phyloP scores from a whole-genome alignment of 2,888 invertebrate genomes.

The Crossocerus cetratus region DNA sequence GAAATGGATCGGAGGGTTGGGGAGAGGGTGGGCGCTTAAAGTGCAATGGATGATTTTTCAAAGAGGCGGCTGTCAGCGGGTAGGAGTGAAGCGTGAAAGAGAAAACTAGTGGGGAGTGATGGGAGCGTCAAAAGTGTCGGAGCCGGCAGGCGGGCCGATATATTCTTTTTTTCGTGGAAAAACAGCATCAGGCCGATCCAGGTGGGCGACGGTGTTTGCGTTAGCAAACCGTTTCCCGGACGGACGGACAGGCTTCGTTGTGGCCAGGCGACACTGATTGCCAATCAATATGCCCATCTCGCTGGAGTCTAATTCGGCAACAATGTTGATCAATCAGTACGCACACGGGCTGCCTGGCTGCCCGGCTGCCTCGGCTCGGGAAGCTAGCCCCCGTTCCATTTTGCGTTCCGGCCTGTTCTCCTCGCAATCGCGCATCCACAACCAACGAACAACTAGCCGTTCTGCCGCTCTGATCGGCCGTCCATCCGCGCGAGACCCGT shows the following conservation, averaged over 20 bases:
- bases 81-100: constrained; percentile 14
- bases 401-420: constrained; percentile 58
- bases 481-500: constrained; percentile 44
- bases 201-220: constrained; percentile 64
- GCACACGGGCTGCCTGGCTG: constrained; percentile 57
- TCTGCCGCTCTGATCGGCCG: constrained; percentile 27
- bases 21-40: not conserved
- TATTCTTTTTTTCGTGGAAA: constrained; percentile 48
- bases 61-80: not conserved
- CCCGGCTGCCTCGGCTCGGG: constrained; percentile 34
- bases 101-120: not conserved
- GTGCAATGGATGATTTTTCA: not conserved
- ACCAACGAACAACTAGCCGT: constrained; percentile 55
- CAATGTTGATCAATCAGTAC: constrained; percentile 76
- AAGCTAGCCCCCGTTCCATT: constrained; percentile 56
- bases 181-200: constrained; percentile 59
- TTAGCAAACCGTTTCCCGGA: constrained; percentile 67
- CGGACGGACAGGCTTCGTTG: constrained; percentile 68
- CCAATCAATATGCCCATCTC: constrained; percentile 77
- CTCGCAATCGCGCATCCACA: constrained; percentile 62
- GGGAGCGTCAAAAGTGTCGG: constrained; percentile 56
- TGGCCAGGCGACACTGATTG: constrained; percentile 74
- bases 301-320: constrained; percentile 75
- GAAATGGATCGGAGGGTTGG: not conserved
- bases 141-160: constrained; percentile 44